Percentiles rank a stretch among this genome's conserved stretches.
phyloP scores from a whole-genome alignment of 2,113 vertebrate species.

The Zosterops pallidus region DNA sequence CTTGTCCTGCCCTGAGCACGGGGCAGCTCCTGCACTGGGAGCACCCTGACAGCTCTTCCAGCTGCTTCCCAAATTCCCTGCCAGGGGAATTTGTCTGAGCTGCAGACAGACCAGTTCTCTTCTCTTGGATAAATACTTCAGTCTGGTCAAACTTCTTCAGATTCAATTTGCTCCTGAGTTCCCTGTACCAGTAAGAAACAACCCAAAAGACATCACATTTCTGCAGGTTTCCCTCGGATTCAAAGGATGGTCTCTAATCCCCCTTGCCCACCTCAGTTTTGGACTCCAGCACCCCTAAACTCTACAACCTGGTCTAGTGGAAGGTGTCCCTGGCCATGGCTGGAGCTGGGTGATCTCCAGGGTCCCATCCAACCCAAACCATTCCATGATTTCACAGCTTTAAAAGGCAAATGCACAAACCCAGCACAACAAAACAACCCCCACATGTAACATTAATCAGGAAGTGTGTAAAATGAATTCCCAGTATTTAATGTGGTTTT shows the following conservation, averaged over 20 bases:
- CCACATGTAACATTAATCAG: neutral
- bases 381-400: neutral
- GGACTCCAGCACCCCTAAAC: neutral
- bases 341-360: neutral
- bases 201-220: neutral
- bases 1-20: neutral
- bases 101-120: neutral
- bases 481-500: neutral
- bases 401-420: neutral
- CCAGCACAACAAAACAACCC: neutral
- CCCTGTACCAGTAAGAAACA: neutral
- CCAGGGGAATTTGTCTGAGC: neutral
- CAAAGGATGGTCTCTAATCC: neutral
- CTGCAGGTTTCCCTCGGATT: neutral
- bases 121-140: neutral
- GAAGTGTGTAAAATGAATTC: neutral
- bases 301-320: neutral
- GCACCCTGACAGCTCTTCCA: neutral
- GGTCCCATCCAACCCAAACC: neutral
- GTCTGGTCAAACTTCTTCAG: neutral
- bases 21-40: neutral
- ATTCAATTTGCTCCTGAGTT: rapidly evolving
- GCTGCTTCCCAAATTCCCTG: neutral
- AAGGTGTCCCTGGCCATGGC: neutral
- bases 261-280: neutral